Percentiles rank a stretch among this genome's conserved stretches.
phyloP scores from a whole-genome alignment of 2,888 invertebrate species.

The Carpatolechia fugitivella region DNA sequence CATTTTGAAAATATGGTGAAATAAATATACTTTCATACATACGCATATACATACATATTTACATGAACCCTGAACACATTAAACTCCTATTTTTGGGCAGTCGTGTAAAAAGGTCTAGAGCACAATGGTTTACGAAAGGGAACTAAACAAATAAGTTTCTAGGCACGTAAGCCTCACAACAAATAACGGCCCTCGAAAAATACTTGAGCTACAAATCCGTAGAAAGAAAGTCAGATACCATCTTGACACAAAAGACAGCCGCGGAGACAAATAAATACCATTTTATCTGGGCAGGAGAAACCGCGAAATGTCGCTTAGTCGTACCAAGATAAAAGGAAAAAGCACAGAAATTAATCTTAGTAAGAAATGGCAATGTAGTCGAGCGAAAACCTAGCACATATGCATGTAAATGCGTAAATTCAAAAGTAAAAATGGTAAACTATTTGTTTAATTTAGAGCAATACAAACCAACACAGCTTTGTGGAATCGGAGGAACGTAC shows the following conservation, averaged over 20 bases:
- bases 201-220: constrained; percentile 28
- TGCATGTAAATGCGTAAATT: neutral
- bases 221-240: constrained; percentile 28
- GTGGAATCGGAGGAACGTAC: too few species aligned
- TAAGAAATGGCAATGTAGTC: neutral
- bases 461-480: too few species aligned
- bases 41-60: too few species aligned
- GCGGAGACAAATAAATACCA: constrained; percentile 56
- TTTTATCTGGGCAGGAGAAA: constrained; percentile 52
- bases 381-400: neutral
- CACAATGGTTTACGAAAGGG: neutral
- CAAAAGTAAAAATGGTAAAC: too few species aligned
- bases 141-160: neutral
- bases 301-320: constrained; percentile 52
- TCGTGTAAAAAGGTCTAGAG: neutral
- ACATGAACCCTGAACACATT: too few species aligned
- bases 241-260: constrained; percentile 32
- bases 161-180: neutral
- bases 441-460: too few species aligned
- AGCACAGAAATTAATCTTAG: neutral
- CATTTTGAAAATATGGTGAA: too few species aligned
- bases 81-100: too few species aligned
- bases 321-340: constrained; percentile 28
- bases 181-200: constrained; percentile 18
- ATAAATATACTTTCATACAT: too few species aligned